Percentiles rank a stretch among this genome's conserved stretches.
Conservation (phyloP, 2,888 invertebrate species). For the Meiosimyza platycephala region DNA sequence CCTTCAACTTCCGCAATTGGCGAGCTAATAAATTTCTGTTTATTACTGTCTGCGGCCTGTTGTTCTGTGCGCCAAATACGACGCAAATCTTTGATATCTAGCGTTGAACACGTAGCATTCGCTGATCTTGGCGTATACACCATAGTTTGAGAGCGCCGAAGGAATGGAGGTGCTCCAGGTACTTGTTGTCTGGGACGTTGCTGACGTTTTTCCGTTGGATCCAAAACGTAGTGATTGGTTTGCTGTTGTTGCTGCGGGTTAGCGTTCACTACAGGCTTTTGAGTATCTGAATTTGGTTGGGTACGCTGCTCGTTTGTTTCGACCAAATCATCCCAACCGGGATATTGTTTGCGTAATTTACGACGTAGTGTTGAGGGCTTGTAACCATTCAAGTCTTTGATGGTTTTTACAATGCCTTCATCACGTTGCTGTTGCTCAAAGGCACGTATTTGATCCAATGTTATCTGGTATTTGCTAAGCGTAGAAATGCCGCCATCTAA, state of each 20-base stretch:
- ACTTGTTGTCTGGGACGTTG: constrained; percentile 62
- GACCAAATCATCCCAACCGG: constrained; percentile 71
- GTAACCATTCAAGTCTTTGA: constrained; percentile 74
- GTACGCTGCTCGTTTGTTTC: constrained; percentile 2
- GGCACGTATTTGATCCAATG: constrained; percentile 68
- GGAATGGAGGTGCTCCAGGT: constrained; percentile 55
- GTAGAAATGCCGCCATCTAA: constrained; percentile 61
- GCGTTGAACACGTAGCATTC: constrained; percentile 41
- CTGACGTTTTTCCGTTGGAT: constrained; percentile 57
- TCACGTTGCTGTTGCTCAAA: constrained; percentile 68
- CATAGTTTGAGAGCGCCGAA: constrained; percentile 65
- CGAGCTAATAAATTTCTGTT: background rate
- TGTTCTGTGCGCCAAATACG: constrained; percentile 49
- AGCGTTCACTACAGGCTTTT: constrained; percentile 17
- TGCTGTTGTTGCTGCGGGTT: constrained; percentile 23
- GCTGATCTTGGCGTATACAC: constrained; percentile 48
- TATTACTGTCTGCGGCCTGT: constrained; percentile 11
- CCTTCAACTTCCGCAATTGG: constrained; percentile 31
- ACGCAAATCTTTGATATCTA: constrained; percentile 53
- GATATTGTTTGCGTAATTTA: constrained; percentile 70
- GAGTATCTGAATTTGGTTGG: background rate
- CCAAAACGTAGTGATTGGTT: constrained; percentile 59
- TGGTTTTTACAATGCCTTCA: constrained; percentile 68
- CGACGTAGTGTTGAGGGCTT: constrained; percentile 72
- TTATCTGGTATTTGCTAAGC: constrained; percentile 75